These are phyloP conservation scores for Lagorchestes hirsutus DNA, from an alignment of 2,797 vertebrate genomes.

Conservation along the genomic window DNA sequence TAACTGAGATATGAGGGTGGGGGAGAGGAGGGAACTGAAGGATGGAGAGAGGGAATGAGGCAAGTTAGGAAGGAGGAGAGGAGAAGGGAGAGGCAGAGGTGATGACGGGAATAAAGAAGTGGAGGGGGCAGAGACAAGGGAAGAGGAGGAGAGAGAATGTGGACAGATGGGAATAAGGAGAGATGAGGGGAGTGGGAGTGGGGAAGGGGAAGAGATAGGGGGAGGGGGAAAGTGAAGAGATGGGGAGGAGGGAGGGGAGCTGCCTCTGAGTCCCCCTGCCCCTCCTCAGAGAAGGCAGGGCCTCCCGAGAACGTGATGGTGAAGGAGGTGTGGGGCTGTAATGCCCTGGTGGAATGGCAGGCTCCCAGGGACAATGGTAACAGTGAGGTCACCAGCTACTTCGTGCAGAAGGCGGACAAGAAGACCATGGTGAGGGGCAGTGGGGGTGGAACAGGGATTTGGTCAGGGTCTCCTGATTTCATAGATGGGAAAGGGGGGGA, in stretches of 20 bases:
- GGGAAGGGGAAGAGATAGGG: too few relatives aligned
- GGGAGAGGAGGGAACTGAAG: not conserved
- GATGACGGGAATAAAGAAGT: not conserved
- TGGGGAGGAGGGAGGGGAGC: not conserved
- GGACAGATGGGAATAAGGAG: fast-evolving
- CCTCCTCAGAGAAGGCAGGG: slow-evolving; percentile 90
- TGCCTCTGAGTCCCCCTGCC: fast-evolving
- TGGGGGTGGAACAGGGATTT: fast-evolving
- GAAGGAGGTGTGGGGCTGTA: slow-evolving; percentile 94
- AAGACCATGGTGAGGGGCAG: slow-evolving; percentile 90
- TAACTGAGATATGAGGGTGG: not conserved
- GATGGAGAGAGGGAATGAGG: slow-evolving; percentile 71
- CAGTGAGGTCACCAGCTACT: slow-evolving; percentile 91
- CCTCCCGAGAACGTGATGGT: slow-evolving; percentile 88
- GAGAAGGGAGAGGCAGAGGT: too few relatives aligned
- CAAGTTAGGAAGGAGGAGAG: fast-evolving
- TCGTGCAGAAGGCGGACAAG: slow-evolving; percentile 92
- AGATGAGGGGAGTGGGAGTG: not conserved
- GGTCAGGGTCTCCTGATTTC: fast-evolving
- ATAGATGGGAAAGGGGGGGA: not conserved
- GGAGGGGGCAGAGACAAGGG: not conserved
- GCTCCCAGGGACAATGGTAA: slow-evolving; percentile 93
- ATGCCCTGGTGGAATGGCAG: slow-evolving; percentile 92
- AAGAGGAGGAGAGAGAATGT: fast-evolving
- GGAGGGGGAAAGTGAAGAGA: not conserved